A percentile compares a stretch with the other conserved stretches of the same genome.
phyloP scores from a whole-genome alignment of 2,888 invertebrate genomes.

The Chorisops tibialis region DNA sequence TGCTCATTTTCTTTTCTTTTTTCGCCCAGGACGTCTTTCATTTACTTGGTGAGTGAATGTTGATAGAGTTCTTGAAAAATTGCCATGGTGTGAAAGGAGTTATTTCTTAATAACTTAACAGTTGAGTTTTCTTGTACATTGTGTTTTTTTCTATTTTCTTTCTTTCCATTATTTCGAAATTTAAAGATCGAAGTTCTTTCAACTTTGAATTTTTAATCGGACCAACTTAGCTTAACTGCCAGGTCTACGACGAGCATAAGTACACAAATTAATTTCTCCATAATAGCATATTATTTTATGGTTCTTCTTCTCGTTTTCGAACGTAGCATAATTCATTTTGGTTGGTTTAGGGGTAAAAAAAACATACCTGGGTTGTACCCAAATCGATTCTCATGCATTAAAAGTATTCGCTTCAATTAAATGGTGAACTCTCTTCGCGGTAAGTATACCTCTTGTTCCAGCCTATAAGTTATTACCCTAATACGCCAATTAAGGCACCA shows the following conservation, averaged over 20 bases:
- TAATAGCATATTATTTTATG: no score
- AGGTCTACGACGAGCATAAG: background rate
- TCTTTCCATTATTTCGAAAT: no score
- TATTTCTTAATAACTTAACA: slow-evolving; percentile 13
- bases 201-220: background rate
- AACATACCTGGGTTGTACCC: no score
- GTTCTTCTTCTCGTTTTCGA: no score
- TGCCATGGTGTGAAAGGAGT: background rate
- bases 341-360: no score
- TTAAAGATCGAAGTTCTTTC: background rate
- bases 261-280: no score
- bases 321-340: no score
- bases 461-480: slow-evolving; percentile 3
- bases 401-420: no score
- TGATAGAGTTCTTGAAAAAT: slow-evolving; percentile 13
- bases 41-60: background rate
- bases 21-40: slow-evolving; percentile 11
- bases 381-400: no score
- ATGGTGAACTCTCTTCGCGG: background rate
- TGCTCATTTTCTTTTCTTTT: slow-evolving; percentile 16
- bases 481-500: slow-evolving; percentile 11
- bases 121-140: no score
- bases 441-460: background rate
- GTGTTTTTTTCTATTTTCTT: no score
- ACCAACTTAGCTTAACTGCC: background rate